Conservation (phyloP, 1,140 invertebrate species). For the Euwallacea similis region DNA sequence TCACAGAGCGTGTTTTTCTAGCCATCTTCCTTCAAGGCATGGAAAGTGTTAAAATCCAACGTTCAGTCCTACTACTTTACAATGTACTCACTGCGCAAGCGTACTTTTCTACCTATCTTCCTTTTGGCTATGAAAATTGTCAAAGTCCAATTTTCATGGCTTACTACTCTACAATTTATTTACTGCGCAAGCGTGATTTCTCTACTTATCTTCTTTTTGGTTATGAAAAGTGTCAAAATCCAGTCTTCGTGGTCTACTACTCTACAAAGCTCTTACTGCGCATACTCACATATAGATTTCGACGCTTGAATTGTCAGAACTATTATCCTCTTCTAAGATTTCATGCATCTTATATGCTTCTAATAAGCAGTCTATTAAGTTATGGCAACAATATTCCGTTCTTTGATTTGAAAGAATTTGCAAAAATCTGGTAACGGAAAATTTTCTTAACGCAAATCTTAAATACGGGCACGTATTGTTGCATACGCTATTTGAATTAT, state of each 20-base stretch:
- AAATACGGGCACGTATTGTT: conserved; percentile 62
- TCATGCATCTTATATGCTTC: conserved; percentile 51
- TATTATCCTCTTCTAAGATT: conserved; percentile 51
- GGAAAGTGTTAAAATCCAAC: no score
- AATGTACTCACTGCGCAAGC: background rate
- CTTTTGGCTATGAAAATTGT: no score
- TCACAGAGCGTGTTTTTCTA: no score
- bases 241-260: background rate
- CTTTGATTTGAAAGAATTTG: conserved; percentile 58
- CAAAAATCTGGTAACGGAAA: conserved; percentile 59
- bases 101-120: no score
- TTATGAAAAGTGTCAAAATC: background rate
- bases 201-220: background rate
- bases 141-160: no score
- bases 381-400: conserved; percentile 58
- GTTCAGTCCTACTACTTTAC: background rate
- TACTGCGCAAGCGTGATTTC: background rate
- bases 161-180: background rate
- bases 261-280: background rate
- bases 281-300: conserved; percentile 57
- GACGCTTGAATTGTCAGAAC: conserved; percentile 59
- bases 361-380: conserved; percentile 58
- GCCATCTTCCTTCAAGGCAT: no score
- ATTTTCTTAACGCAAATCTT: conserved; percentile 58
- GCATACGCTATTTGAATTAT: conserved; percentile 51